Conservation (phyloP, 1,140 invertebrate genomes). For the Metaphire vulgaris region DNA sequence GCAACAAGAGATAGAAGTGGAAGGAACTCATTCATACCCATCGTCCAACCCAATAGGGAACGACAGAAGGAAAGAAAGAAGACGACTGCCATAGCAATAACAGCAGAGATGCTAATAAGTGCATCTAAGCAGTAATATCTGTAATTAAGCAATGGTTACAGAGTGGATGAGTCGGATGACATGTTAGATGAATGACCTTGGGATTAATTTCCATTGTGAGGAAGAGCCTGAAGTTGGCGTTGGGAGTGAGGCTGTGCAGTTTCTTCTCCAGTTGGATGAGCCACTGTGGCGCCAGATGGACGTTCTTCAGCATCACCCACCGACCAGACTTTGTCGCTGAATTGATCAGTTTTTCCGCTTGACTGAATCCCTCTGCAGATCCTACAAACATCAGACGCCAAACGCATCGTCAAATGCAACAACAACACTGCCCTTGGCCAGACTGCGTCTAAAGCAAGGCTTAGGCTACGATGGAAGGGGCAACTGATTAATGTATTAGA, state of each 20-base stretch:
- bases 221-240: constrained; percentile 72
- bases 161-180: background rate
- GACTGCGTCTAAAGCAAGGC: background rate
- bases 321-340: constrained; percentile 91
- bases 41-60: too few relatives aligned
- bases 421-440: background rate
- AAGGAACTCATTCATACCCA: too few relatives aligned
- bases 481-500: too few relatives aligned
- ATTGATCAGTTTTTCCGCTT: constrained; percentile 94
- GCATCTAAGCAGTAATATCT: background rate
- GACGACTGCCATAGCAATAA: background rate
- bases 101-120: too few relatives aligned
- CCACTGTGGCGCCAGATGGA: constrained; percentile 97
- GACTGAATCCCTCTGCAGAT: constrained; percentile 97
- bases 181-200: constrained; percentile 50
- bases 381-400: constrained; percentile 38
- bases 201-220: constrained; percentile 77
- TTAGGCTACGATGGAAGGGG: too few relatives aligned
- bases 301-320: constrained; percentile 99
- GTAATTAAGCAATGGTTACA: background rate
- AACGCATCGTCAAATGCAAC: background rate
- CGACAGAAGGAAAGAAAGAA: background rate
- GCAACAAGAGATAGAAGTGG: too few relatives aligned
- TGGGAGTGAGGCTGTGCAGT: constrained; percentile 87
- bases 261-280: constrained; percentile 98